A percentile compares a stretch with the other conserved stretches of the same genome.
Evolutionary conservation across 1,140 invertebrate genomes (phyloP).

Genomic region (Latrodectus geometricus): DNA sequence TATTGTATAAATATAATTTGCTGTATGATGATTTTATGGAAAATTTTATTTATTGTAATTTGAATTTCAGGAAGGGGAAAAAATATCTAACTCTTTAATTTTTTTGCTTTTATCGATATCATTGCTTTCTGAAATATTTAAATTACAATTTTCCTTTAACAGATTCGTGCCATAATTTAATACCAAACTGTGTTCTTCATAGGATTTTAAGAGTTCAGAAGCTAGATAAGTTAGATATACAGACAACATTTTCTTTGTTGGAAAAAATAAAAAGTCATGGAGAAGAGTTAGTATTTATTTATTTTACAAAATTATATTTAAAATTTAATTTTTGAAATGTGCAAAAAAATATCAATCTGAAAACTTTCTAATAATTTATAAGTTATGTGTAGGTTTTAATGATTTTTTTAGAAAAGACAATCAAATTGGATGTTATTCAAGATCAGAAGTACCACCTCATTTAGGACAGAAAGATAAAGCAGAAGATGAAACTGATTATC

Average conservation of each 20-base stretch:
- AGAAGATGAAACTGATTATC: slow-evolving; percentile 24
- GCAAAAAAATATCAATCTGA: background rate
- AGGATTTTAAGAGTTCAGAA: slow-evolving; percentile 21
- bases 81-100: too few relatives aligned
- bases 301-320: background rate
- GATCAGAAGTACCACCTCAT: slow-evolving; percentile 25
- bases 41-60: too few relatives aligned
- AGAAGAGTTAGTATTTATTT: background rate
- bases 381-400: background rate
- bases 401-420: background rate
- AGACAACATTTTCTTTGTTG: background rate
- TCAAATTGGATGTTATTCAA: slow-evolving; percentile 26
- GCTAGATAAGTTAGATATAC: slow-evolving; percentile 27
- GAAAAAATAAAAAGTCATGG: background rate
- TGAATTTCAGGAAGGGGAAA: too few relatives aligned
- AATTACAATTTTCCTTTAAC: background rate
- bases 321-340: too few relatives aligned
- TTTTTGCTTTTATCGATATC: too few relatives aligned
- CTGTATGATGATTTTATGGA: too few relatives aligned
- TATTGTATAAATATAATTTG: too few relatives aligned
- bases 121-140: too few relatives aligned
- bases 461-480: slow-evolving; percentile 15
- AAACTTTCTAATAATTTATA: background rate
- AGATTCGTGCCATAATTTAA: slow-evolving; percentile 28
- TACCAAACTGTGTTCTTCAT: slow-evolving; percentile 17